Evolutionary conservation across 1,140 invertebrate genomes (phyloP).

Genomic region (Oryzaephilus surinamensis): DNA sequence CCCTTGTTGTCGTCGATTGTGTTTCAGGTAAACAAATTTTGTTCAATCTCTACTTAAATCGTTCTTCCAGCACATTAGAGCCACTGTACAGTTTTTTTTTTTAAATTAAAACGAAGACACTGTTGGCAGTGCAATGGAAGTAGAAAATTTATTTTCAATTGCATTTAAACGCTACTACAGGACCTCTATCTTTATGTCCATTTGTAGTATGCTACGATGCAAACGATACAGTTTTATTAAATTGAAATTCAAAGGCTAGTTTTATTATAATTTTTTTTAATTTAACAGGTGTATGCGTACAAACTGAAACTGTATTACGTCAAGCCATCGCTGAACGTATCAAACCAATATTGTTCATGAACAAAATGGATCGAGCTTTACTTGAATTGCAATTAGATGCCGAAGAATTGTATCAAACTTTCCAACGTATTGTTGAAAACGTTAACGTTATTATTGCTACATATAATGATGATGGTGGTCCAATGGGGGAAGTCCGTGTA

Average conservation of each 20-base stretch:
- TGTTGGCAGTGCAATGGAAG: constrained; percentile 44
- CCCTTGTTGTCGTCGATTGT: constrained; percentile 98
- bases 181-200: constrained; percentile 58
- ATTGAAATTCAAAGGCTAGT: background rate
- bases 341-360: constrained; percentile 99
- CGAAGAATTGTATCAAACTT: constrained; percentile 98
- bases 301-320: constrained; percentile 97
- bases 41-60: background rate
- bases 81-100: constrained; percentile 36
- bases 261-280: constrained; percentile 7
- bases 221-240: constrained; percentile 31
- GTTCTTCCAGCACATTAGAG: constrained; percentile 42
- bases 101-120: constrained; percentile 30
- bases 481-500: constrained; percentile 96
- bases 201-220: constrained; percentile 44
- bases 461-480: constrained; percentile 93
- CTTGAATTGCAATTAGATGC: constrained; percentile 89
- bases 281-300: constrained; percentile 91
- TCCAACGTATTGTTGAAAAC: constrained; percentile 99
- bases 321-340: constrained; percentile 98
- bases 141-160: constrained; percentile 31
- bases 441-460: constrained; percentile 99
- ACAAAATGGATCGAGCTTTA: constrained; percentile 98
- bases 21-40: constrained; percentile 69
- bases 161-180: constrained; percentile 47